Base-by-base conservation (phyloP, 2,113 vertebrate species). In the Sprattus sprattus region DNA sequence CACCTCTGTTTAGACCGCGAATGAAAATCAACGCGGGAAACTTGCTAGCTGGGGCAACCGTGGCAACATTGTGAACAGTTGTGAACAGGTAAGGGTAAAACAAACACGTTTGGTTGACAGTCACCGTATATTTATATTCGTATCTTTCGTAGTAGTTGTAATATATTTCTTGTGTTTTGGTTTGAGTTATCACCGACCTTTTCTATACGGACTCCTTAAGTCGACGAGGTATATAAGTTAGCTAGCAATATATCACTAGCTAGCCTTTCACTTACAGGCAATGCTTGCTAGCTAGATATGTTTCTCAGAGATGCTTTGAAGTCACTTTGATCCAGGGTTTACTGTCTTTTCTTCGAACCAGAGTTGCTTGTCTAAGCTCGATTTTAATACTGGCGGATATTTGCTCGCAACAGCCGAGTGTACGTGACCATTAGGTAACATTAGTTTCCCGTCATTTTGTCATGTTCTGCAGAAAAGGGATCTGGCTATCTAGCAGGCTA, bases 21-120 rank as follows among this genome's bases (percentile, higher is more conserved):
- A 15, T 54, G 71, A 67, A 86, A 86, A 60, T 52, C 71, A 78
- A 75, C 49, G 86, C 86, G 86, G 86, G 86, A 86, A 86, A 85
- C 15, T n/a, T 78, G 10, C 11, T 78, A 78, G 54, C 44, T 47
- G 45, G 49, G 28, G 18, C 28, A 60, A 20, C 18, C 18, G 2
- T 52, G 7, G 50, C 50, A 60, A 20, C 54, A 22, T 60, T 60
- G 54, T 78, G 71, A 78, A 78, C 28, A 78, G 4, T 67, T 28
- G 71, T 11, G 54, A 22, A 39, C 71, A 39, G 71, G 15, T 16
- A 78, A 32, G 28, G 71, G 13, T 78, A 39, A 10, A 4, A 32
- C 11, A 15, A 39, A 78, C 10, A 1, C 9, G 11, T 32, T 4
- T 25, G 6, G 6, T 13, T 78, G 28, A 78, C 25, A 78, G 32